Percentiles rank a stretch among this genome's conserved stretches.
Evolutionary conservation across 2,888 invertebrate genomes (phyloP).

Genomic region (Sarcophaga rosellei): DNA sequence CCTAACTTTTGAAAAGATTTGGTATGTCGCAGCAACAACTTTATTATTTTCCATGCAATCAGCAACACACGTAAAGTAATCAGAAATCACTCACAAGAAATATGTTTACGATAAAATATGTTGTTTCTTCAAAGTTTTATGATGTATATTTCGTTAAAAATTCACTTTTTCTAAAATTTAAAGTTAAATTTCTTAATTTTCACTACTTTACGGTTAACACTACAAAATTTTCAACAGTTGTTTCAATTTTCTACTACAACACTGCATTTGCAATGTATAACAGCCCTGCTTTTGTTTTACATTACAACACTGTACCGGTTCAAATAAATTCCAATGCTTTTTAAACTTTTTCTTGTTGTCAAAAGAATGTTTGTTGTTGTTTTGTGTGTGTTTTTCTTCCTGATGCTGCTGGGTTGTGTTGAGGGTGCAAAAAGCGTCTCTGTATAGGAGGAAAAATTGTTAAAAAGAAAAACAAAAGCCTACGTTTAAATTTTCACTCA

Average conservation of each 20-base stretch:
- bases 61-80: too few relatives aligned
- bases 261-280: not conserved
- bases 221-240: not conserved
- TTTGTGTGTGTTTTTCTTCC: slow-evolving; percentile 12
- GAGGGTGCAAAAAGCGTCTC: slow-evolving; percentile 30
- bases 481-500: not conserved
- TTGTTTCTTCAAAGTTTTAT: too few relatives aligned
- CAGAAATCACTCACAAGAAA: too few relatives aligned
- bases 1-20: too few relatives aligned
- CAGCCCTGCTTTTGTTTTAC: slow-evolving; percentile 8
- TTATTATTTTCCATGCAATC: too few relatives aligned
- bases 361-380: slow-evolving; percentile 18
- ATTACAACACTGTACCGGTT: slow-evolving; percentile 59
- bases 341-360: slow-evolving; percentile 41
- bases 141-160: too few relatives aligned
- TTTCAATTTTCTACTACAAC: not conserved
- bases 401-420: slow-evolving; percentile 46
- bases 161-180: not conserved
- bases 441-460: not conserved
- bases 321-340: slow-evolving; percentile 32
- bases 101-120: too few relatives aligned
- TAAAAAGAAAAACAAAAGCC: not conserved
- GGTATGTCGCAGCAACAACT: too few relatives aligned
- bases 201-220: not conserved
- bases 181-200: not conserved